phyloP scores from a whole-genome alignment of 2,888 invertebrate species.

The Anthophora plumipes region DNA sequence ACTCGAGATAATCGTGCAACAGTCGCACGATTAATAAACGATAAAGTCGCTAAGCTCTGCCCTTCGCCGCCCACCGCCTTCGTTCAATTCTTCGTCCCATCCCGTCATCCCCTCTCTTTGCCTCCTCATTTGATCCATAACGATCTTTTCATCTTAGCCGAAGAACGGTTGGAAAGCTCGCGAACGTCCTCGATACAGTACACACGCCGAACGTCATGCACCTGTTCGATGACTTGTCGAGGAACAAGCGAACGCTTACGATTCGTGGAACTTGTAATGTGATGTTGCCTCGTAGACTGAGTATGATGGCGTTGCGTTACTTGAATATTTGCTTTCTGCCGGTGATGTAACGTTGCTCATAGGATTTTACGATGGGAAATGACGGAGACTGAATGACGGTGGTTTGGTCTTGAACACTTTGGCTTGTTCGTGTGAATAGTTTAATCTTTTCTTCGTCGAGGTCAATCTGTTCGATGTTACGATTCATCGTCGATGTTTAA shows the following conservation, averaged over 20 bases:
- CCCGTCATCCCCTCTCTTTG: no score
- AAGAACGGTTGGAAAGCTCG: background rate
- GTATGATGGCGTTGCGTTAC: background rate
- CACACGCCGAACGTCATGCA: conserved; percentile 4
- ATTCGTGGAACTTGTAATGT: conserved; percentile 2
- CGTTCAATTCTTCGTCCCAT: conserved; percentile 2
- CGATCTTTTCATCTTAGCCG: conserved; percentile 28
- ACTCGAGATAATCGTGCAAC: conserved; percentile 75
- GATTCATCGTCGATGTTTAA: background rate
- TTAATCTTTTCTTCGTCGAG: background rate
- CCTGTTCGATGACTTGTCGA: conserved; percentile 37
- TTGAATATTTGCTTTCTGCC: background rate
- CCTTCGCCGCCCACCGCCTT: conserved; percentile 52
- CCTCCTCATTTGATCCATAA: background rate
- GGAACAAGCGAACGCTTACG: background rate
- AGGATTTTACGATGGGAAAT: background rate
- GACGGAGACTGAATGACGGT: background rate
- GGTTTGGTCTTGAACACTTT: background rate
- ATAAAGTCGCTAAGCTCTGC: conserved; percentile 73
- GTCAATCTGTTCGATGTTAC: background rate
- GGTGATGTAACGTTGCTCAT: background rate
- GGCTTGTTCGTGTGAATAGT: background rate
- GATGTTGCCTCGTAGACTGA: background rate
- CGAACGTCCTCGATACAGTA: conserved; percentile 19
- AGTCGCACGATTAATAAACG: conserved; percentile 79